These are phyloP conservation scores for Lasioglossum lativentre DNA, from an alignment of 2,888 invertebrate genomes.

Conservation along the genomic window DNA sequence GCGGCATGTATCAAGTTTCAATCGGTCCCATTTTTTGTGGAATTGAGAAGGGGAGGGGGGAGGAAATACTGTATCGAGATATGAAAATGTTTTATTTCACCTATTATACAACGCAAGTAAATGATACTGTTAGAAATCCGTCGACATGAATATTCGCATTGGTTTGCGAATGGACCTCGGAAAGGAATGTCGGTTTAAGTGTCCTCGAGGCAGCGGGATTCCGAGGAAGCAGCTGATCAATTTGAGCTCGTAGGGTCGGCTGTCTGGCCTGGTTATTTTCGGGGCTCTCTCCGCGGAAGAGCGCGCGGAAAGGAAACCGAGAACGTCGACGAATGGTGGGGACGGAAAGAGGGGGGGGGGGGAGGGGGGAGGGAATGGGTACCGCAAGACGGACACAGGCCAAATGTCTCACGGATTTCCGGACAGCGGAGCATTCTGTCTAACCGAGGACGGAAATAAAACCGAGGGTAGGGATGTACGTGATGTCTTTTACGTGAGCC, in stretches of 20 bases:
- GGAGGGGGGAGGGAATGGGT: background rate
- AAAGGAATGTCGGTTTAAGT: conserved; percentile 3
- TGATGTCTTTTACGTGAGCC: conserved; percentile 59
- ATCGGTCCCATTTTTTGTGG: no score
- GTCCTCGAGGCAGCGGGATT: conserved; percentile 49
- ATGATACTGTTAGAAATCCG: no score
- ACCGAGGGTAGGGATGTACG: conserved; percentile 34
- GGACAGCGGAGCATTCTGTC: conserved; percentile 49
- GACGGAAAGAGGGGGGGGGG: background rate
- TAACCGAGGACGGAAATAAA: conserved; percentile 67
- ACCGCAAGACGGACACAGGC: conserved; percentile 47
- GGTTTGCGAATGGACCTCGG: background rate
- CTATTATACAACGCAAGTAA: no score
- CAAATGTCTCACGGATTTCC: conserved; percentile 68
- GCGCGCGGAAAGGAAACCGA: conserved; percentile 35
- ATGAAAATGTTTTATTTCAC: no score
- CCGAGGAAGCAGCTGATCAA: conserved; percentile 64
- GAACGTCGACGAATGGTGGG: conserved; percentile 38
- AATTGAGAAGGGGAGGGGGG: no score
- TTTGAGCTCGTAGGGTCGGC: conserved; percentile 41
- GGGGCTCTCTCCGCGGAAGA: conserved; percentile 36
- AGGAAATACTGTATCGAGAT: no score
- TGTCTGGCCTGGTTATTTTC: conserved; percentile 66
- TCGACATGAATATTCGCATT: background rate
- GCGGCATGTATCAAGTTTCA: no score